Evolutionary conservation across 2,888 invertebrate genomes (phyloP).

Genomic region (Caenorhabditis japonica): DNA sequence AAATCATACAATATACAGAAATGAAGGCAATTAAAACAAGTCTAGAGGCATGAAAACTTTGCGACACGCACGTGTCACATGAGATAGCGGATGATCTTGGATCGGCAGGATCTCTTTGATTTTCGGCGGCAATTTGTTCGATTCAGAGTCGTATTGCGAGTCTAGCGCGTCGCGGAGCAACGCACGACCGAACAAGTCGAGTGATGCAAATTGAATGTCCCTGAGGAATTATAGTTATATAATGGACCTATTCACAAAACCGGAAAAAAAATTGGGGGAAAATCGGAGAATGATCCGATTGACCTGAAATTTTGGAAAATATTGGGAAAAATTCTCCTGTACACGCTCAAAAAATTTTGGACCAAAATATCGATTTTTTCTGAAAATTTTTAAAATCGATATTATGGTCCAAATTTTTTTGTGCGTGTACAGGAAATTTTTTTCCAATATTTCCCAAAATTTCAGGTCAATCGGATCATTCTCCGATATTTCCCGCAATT

Average conservation of each 20-base stretch:
- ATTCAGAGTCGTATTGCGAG: conserved; percentile 64
- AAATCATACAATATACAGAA: neutral
- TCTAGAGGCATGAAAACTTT: conserved; percentile 74
- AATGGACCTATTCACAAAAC: neutral
- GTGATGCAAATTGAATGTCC: conserved; percentile 71
- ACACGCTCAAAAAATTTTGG: too few species aligned
- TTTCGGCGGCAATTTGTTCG: conserved; percentile 67
- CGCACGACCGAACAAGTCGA: conserved; percentile 68
- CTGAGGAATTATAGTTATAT: conserved; percentile 55
- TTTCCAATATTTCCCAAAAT: too few species aligned
- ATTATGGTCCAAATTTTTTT: too few species aligned
- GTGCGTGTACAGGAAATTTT: too few species aligned
- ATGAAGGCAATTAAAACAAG: conserved; percentile 47
- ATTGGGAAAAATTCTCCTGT: too few species aligned
- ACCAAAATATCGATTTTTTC: too few species aligned
- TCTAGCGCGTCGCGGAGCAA: conserved; percentile 72
- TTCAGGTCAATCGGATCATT: too few species aligned
- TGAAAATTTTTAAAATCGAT: too few species aligned
- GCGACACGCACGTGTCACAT: conserved; percentile 67
- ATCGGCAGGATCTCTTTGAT: conserved; percentile 65
- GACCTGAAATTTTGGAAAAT: too few species aligned
- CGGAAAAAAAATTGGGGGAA: too few species aligned
- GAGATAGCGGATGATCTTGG: conserved; percentile 66
- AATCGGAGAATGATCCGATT: too few species aligned
- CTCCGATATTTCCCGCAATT: too few species aligned